phyloP scores from a whole-genome alignment of 2,797 vertebrate species.

The Microhierax caerulescens region DNA sequence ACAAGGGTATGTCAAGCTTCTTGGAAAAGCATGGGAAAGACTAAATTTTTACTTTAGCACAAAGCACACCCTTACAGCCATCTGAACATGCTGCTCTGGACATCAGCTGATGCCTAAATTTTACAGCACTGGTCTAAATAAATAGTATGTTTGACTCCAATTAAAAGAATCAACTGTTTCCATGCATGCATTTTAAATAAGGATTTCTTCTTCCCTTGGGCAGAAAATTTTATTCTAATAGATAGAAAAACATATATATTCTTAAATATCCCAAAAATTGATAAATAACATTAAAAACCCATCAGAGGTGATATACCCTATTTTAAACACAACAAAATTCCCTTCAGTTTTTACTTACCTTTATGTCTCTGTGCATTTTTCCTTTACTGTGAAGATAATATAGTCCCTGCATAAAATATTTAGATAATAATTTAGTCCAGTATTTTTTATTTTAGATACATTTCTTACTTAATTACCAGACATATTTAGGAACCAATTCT shows the following conservation, averaged over 20 bases:
- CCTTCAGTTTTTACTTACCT: conserved; percentile 79
- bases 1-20: background rate
- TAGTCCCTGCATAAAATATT: conserved; percentile 83
- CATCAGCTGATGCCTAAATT: background rate
- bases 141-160: background rate
- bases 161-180: background rate
- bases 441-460: background rate
- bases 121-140: background rate
- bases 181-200: background rate
- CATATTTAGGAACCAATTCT: background rate
- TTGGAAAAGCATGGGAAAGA: background rate
- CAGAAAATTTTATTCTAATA: background rate
- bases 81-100: background rate
- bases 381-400: conserved; percentile 98
- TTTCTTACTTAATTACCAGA: background rate
- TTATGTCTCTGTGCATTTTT: conserved; percentile 99
- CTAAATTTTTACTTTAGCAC: background rate
- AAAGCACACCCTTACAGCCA: background rate
- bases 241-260: background rate
- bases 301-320: background rate
- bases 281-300: background rate
- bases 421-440: background rate
- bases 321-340: background rate
- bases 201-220: background rate
- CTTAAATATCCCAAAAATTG: background rate